Evolutionary conservation across 2,113 vertebrate species (phyloP).

Genomic region (Coptodon bakossiorum): DNA sequence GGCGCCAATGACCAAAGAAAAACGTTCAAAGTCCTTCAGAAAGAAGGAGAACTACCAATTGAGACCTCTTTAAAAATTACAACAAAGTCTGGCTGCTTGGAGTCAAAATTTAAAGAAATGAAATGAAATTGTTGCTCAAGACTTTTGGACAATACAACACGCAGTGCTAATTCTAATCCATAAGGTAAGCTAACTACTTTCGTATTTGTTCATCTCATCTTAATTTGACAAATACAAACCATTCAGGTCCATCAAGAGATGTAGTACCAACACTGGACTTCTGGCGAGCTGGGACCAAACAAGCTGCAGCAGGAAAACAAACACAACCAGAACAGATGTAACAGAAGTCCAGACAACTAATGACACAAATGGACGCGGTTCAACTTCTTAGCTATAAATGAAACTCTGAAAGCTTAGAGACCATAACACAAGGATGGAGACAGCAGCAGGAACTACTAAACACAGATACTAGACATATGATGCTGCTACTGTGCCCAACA

Average conservation of each 20-base stretch:
- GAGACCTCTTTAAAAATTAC: not conserved
- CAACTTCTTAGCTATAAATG: not conserved
- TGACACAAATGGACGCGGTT: not conserved
- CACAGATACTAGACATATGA: not conserved
- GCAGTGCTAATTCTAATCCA: not conserved
- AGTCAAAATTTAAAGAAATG: not conserved
- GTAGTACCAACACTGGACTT: conserved; percentile 23
- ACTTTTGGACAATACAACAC: not conserved
- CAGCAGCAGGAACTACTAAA: not conserved
- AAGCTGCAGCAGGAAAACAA: conserved; percentile 12
- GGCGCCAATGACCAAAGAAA: not conserved
- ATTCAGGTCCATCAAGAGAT: not conserved
- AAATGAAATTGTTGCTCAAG: not conserved
- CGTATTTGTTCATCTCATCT: not conserved
- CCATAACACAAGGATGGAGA: not conserved
- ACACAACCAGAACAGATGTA: not conserved
- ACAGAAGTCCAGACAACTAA: not conserved
- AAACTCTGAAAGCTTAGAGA: not conserved
- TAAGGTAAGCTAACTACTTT: not conserved
- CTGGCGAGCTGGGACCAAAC: conserved; percentile 26
- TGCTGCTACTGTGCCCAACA: not conserved
- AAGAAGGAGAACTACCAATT: not conserved
- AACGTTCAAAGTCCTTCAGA: not conserved
- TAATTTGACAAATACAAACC: conserved; percentile 13
- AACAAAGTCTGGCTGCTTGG: not conserved